A percentile compares a stretch with the other conserved stretches of the same genome.
Conservation (phyloP, 2,113 vertebrate species). For the Accipiter virgatus region DNA sequence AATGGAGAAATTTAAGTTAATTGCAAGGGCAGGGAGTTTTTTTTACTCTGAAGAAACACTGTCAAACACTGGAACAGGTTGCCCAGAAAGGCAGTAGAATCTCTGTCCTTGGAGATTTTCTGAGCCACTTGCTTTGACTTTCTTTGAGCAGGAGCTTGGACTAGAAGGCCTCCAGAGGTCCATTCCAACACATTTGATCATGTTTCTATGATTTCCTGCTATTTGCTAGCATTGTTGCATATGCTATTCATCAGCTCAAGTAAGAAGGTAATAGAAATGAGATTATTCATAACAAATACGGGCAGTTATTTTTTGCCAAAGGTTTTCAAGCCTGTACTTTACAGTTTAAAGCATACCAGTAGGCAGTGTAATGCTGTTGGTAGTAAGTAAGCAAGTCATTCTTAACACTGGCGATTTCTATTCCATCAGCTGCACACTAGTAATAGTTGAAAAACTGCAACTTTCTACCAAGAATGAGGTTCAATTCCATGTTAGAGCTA, state of each 20-base stretch:
- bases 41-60: not conserved
- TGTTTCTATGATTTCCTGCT: not conserved
- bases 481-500: not conserved
- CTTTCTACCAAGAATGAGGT: not conserved
- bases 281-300: not conserved
- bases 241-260: not conserved
- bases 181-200: not conserved
- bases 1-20: not conserved
- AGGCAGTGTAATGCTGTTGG: not conserved
- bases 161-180: not conserved
- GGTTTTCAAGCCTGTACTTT: not conserved
- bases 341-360: not conserved
- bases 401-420: not conserved
- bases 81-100: not conserved
- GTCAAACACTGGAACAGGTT: not conserved
- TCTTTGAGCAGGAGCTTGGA: not conserved
- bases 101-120: not conserved
- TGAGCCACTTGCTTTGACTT: not conserved
- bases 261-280: not conserved
- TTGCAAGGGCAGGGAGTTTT: fast-evolving
- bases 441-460: not conserved
- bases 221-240: not conserved
- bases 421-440: not conserved
- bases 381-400: not conserved
- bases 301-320: not conserved